Evolutionary conservation across 2,888 invertebrate species (phyloP).

Genomic region (Cyclophora albipunctata): DNA sequence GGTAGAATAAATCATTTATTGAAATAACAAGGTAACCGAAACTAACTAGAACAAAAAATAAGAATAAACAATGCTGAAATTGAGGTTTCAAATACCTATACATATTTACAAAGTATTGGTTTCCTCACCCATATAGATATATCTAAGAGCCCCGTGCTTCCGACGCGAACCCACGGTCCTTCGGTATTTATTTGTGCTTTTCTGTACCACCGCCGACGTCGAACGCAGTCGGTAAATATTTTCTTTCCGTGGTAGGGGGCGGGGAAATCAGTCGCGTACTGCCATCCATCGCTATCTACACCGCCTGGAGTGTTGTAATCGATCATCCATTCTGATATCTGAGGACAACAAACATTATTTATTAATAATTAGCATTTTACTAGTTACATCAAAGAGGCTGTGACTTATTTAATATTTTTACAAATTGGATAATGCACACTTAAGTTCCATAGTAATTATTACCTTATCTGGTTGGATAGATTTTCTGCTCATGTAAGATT

Average conservation of each 20-base stretch:
- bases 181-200: constrained; percentile 87
- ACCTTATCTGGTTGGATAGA: no score
- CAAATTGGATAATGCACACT: no score
- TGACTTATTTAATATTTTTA: no score
- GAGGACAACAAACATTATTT: constrained; percentile 2
- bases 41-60: no score
- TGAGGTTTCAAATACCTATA: background rate
- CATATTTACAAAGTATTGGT: background rate
- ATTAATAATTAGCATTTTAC: background rate
- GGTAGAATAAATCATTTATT: background rate
- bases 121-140: constrained; percentile 81
- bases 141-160: constrained; percentile 89
- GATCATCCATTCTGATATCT: constrained; percentile 93
- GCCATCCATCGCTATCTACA: constrained; percentile 95
- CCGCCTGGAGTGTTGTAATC: constrained; percentile 93
- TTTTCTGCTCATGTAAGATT: no score
- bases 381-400: no score
- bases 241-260: constrained; percentile 89
- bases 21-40: no score
- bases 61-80: background rate
- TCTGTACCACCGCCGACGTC: constrained; percentile 88
- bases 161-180: constrained; percentile 92
- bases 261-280: constrained; percentile 95
- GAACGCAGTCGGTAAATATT: constrained; percentile 91
- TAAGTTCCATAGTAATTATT: no score